A percentile compares a stretch with the other conserved stretches of the same genome.
Evolutionary conservation across 2,888 invertebrate genomes (phyloP).

Genomic region (Belgica antarctica): DNA sequence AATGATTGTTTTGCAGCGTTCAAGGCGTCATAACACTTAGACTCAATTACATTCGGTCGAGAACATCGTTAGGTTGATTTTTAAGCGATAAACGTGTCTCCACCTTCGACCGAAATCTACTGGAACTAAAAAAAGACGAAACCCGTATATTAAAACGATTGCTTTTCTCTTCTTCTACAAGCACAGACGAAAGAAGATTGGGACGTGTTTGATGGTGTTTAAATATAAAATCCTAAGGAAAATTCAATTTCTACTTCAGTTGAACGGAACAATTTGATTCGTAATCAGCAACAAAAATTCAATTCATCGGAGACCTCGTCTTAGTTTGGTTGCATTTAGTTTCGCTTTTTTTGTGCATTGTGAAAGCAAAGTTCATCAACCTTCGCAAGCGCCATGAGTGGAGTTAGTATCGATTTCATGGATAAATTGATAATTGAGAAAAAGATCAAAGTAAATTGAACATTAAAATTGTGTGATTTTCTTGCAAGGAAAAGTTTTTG

Average conservation of each 20-base stretch:
- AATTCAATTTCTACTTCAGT: conserved; percentile 42
- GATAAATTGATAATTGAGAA: no score
- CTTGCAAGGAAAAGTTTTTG: no score
- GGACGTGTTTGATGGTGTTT: conserved; percentile 16
- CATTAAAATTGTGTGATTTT: no score
- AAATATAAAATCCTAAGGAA: conserved; percentile 44
- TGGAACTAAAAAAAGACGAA: conserved; percentile 18
- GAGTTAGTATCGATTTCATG: neutral
- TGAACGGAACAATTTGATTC: conserved; percentile 40
- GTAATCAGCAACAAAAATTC: conserved; percentile 15
- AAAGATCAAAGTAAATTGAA: no score
- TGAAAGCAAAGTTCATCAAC: no score
- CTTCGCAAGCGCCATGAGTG: conserved; percentile 4
- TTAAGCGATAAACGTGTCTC: conserved; percentile 38
- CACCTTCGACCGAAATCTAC: conserved; percentile 38
- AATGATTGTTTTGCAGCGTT: neutral
- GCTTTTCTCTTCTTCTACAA: conserved; percentile 2
- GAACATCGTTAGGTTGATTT: conserved; percentile 10
- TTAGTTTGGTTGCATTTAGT: no score
- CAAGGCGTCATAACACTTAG: neutral
- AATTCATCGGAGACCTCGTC: no score
- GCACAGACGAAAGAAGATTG: neutral
- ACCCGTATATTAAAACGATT: no score
- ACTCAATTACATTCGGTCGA: neutral
- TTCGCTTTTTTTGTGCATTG: no score